phyloP scores from a whole-genome alignment of 2,113 vertebrate genomes.

The Crotalus tigris region DNA sequence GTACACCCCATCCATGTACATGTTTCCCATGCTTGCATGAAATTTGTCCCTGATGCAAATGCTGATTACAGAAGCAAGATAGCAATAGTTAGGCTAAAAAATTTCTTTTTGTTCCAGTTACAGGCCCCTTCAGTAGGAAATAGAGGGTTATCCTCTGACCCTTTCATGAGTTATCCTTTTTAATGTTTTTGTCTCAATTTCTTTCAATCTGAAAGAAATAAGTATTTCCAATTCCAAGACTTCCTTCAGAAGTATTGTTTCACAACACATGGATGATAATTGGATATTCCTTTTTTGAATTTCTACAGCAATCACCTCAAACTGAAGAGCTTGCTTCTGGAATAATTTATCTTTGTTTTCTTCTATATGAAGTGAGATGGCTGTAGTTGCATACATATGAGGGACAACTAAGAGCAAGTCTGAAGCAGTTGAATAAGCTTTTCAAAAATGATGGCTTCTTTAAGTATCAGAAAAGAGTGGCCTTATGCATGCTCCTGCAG shows the following conservation, averaged over 20 bases:
- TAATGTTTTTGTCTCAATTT: not conserved
- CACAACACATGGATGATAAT: too few relatives aligned
- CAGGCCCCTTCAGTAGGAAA: not conserved
- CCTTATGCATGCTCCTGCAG: too few relatives aligned
- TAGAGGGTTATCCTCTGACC: not conserved
- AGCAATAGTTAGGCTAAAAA: too few relatives aligned
- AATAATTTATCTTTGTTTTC: not conserved
- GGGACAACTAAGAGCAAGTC: not conserved
- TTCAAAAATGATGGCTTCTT: too few relatives aligned
- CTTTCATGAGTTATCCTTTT: not conserved
- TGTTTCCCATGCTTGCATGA: too few relatives aligned
- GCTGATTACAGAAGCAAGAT: too few relatives aligned
- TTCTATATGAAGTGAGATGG: not conserved
- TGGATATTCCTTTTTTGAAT: not conserved
- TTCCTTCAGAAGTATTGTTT: too few relatives aligned
- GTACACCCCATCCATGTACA: too few relatives aligned
- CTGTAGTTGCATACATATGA: not conserved
- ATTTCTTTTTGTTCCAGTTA: too few relatives aligned
- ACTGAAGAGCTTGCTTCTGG: not conserved
- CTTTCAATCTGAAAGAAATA: not conserved
- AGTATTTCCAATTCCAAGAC: not conserved
- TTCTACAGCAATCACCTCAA: not conserved
- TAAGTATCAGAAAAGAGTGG: too few relatives aligned
- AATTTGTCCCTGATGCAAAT: too few relatives aligned
- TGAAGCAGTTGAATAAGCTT: too few relatives aligned